These are phyloP conservation scores for Lophotis ruficrista DNA, from an alignment of 2,113 vertebrate species.

Conservation along the genomic window DNA sequence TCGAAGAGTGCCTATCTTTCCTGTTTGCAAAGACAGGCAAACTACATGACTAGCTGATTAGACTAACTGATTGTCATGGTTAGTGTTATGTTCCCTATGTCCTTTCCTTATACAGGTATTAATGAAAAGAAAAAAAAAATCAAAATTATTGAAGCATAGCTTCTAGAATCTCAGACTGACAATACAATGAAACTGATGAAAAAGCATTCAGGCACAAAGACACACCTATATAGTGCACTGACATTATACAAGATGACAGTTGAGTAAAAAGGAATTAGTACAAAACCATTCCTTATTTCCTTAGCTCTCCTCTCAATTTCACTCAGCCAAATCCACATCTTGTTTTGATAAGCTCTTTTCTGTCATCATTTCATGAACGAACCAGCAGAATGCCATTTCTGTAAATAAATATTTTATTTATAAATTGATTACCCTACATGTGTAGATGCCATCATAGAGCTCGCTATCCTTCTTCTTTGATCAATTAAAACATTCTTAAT, in stretches of 20 bases:
- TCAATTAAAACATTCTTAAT: not conserved
- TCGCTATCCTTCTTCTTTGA: not conserved
- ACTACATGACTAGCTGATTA: not conserved
- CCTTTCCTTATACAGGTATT: not conserved
- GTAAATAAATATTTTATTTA: not conserved
- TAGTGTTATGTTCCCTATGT: not conserved
- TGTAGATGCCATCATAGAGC: not conserved
- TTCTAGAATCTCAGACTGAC: not conserved
- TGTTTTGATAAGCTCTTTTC: not conserved
- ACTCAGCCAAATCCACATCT: not conserved
- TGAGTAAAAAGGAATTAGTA: not conserved
- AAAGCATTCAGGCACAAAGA: not conserved
- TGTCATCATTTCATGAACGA: not conserved
- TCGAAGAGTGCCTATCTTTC: not conserved
- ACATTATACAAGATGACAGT: not conserved
- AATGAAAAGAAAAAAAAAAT: not conserved
- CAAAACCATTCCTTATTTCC: not conserved
- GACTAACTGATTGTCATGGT: not conserved
- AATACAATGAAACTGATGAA: not conserved
- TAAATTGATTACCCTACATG: not conserved
- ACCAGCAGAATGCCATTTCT: not conserved
- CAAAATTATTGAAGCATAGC: not conserved
- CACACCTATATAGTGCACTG: rapidly evolving
- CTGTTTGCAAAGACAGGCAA: not conserved
- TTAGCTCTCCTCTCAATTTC: not conserved